Percentiles rank a stretch among this genome's conserved stretches.
Conservation (phyloP, 2,113 vertebrate species). For the Nyctereutes procyonoides region DNA sequence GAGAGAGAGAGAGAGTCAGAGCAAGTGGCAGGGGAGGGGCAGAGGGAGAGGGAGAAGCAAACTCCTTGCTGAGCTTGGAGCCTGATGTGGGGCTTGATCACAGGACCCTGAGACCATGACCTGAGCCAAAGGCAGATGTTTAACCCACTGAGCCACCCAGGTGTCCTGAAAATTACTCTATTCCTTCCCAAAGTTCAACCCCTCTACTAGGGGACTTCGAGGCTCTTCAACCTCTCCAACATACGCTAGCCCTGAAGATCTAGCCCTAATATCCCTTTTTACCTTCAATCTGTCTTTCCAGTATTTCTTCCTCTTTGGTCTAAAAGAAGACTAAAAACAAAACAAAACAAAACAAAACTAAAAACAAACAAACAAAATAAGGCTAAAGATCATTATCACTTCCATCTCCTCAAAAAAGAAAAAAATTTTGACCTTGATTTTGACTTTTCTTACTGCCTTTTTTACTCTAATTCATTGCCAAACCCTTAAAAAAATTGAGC, state of each 20-base stretch:
- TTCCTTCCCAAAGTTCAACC: background rate
- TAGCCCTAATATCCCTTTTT: background rate
- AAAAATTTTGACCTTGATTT: background rate
- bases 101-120: no score
- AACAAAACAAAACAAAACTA: background rate
- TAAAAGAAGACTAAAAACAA: constrained; percentile 21
- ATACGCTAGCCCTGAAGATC: background rate
- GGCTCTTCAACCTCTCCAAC: background rate
- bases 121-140: no score
- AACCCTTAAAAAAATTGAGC: background rate
- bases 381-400: background rate
- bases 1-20: no score
- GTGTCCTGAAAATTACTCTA: background rate
- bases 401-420: background rate
- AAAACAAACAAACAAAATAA: background rate
- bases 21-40: no score
- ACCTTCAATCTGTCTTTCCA: background rate
- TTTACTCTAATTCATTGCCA: background rate
- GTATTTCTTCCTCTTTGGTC: background rate
- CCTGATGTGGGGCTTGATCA: no score
- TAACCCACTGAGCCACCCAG: no score
- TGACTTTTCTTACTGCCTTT: background rate
- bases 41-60: no score
- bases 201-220: background rate
- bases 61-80: no score